Percentiles rank a stretch among this genome's conserved stretches.
Conservation (phyloP, 2,888 invertebrate genomes). For the Linnaemya tessellans region DNA sequence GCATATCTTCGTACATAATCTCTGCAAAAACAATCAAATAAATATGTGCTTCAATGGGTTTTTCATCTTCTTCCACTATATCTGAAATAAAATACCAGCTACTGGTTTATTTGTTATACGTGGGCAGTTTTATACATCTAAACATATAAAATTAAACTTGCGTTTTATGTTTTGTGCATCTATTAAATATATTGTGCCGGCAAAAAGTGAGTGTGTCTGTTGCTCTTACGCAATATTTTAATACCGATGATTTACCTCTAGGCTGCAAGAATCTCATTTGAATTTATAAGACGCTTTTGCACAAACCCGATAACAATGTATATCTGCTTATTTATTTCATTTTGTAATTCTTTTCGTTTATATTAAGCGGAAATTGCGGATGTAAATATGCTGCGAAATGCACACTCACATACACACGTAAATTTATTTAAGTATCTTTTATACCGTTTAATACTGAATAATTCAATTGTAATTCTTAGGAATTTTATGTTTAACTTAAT, state of each 20-base stretch:
- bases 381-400: not conserved
- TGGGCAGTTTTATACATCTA: too few relatives aligned
- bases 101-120: too few relatives aligned
- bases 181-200: not conserved
- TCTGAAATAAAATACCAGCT: too few relatives aligned
- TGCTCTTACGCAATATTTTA: not conserved
- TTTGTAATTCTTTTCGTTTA: slow-evolving; percentile 14
- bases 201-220: not conserved
- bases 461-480: too few relatives aligned
- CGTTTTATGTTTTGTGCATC: not conserved
- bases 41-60: too few relatives aligned
- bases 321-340: slow-evolving; percentile 33
- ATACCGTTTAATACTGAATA: too few relatives aligned
- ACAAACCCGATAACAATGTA: slow-evolving; percentile 46
- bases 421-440: not conserved
- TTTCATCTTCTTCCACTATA: too few relatives aligned
- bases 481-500: too few relatives aligned
- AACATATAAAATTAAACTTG: not conserved
- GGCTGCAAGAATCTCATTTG: slow-evolving; percentile 40
- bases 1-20: too few relatives aligned
- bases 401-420: not conserved
- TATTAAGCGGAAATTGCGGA: slow-evolving; percentile 24
- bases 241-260: slow-evolving; percentile 20
- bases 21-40: too few relatives aligned
- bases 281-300: slow-evolving; percentile 58